Percentiles rank a stretch among this genome's conserved stretches.
Conservation (phyloP, 2,797 vertebrate genomes). For the Arnoldichthys spilopterus region DNA sequence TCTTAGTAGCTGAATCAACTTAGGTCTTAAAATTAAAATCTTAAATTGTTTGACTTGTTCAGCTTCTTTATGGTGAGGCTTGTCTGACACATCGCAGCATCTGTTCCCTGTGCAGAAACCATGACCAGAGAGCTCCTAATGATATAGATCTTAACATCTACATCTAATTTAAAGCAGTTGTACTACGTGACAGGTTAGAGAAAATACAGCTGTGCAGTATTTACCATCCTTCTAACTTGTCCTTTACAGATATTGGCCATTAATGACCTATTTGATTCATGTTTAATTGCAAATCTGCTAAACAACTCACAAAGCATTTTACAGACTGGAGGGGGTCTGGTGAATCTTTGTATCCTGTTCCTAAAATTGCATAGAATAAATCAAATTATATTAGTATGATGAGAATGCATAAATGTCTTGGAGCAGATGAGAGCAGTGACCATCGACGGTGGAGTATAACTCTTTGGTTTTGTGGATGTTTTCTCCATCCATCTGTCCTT, state of each 20-base stretch:
- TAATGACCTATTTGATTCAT: background rate
- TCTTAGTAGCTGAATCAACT: background rate
- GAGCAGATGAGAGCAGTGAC: constrained; percentile 1
- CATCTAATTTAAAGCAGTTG: background rate
- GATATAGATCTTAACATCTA: constrained; percentile 19
- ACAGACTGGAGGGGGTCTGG: background rate
- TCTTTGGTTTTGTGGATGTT: background rate
- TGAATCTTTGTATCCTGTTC: constrained; percentile 2
- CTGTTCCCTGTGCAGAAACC: constrained; percentile 6
- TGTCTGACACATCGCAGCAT: background rate
- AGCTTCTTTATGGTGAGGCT: constrained; percentile 2
- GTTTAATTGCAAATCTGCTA: background rate
- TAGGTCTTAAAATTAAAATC: background rate
- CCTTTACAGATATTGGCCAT: background rate
- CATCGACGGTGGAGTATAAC: background rate
- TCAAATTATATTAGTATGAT: background rate
- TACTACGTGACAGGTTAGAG: background rate
- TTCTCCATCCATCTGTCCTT: constrained; percentile 9
- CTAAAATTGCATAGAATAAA: background rate
- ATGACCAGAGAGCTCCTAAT: constrained; percentile 12
- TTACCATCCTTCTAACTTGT: background rate
- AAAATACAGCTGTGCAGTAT: background rate
- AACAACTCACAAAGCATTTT: background rate
- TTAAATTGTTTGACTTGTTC: constrained; percentile 9
- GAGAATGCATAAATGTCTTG: background rate